Conservation (phyloP, 2,113 vertebrate species). For the Lepisosteus osseus region DNA sequence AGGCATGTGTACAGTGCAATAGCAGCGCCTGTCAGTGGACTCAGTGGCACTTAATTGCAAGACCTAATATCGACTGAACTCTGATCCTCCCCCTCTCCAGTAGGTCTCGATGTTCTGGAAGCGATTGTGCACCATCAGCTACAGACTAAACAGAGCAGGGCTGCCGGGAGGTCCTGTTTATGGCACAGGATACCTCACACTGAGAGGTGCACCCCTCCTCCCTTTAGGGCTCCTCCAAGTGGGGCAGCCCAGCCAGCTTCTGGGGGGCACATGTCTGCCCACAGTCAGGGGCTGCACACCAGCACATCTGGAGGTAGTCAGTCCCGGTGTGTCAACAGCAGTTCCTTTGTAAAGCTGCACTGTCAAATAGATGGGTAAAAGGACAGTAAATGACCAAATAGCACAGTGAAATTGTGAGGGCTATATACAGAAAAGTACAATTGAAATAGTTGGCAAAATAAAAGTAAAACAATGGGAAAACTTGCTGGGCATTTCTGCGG, state of each 20-base stretch:
- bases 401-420: too few relatives aligned
- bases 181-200: not conserved
- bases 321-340: not conserved
- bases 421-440: too few relatives aligned
- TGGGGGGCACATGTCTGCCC: not conserved
- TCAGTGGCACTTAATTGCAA: too few relatives aligned
- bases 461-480: too few relatives aligned
- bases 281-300: not conserved
- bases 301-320: conserved; percentile 7
- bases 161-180: conserved; percentile 20
- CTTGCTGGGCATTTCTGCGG: too few relatives aligned
- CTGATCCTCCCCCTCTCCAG: too few relatives aligned
- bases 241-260: not conserved
- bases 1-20: not conserved
- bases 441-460: too few relatives aligned
- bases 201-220: not conserved
- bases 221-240: not conserved
- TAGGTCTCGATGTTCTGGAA: conserved; percentile 8
- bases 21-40: not conserved
- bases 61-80: too few relatives aligned
- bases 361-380: too few relatives aligned
- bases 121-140: not conserved
- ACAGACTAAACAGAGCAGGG: conserved; percentile 21
- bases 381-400: too few relatives aligned
- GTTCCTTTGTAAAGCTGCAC: too few relatives aligned